phyloP scores from a whole-genome alignment of 2,888 invertebrate species.

The Hybos culiciformis region DNA sequence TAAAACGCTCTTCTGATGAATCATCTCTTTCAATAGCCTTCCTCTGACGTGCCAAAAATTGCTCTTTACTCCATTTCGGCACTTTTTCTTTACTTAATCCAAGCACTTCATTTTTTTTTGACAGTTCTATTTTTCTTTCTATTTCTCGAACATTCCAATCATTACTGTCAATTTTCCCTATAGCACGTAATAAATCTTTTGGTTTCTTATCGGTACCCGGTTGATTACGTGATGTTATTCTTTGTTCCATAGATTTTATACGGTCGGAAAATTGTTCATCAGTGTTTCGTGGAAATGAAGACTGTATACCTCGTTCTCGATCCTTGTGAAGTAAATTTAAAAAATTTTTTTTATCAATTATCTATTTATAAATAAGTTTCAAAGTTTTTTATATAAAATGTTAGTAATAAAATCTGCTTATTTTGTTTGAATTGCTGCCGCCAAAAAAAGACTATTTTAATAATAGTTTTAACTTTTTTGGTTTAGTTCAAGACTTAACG shows the following conservation, averaged over 20 bases:
- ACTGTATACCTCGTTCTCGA: constrained; percentile 34
- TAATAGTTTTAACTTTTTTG: too few relatives aligned
- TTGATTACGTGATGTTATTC: constrained; percentile 47
- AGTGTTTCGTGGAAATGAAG: constrained; percentile 27
- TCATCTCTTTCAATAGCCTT: constrained; percentile 48
- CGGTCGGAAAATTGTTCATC: constrained; percentile 37
- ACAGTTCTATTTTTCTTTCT: constrained; percentile 68
- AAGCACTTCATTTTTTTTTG: constrained; percentile 33
- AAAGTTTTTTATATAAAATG: too few relatives aligned
- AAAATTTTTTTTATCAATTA: too few relatives aligned
- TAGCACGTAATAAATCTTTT: constrained; percentile 71
- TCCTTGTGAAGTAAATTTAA: constrained; percentile 20
- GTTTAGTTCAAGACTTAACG: too few relatives aligned
- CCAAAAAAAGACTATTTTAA: too few relatives aligned
- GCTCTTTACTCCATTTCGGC: constrained; percentile 83
- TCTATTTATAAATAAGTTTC: too few relatives aligned
- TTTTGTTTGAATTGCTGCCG: too few relatives aligned
- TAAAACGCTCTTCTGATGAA: constrained; percentile 45
- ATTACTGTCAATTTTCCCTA: constrained; percentile 74
- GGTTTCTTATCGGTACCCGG: constrained; percentile 58
- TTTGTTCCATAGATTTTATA: constrained; percentile 65
- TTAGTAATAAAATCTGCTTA: too few relatives aligned
- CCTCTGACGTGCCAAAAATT: constrained; percentile 50
- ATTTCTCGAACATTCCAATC: constrained; percentile 89
- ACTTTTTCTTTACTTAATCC: constrained; percentile 54